Evolutionary conservation across 2,113 vertebrate species (phyloP).

Genomic region (Leucopsar rothschildi): DNA sequence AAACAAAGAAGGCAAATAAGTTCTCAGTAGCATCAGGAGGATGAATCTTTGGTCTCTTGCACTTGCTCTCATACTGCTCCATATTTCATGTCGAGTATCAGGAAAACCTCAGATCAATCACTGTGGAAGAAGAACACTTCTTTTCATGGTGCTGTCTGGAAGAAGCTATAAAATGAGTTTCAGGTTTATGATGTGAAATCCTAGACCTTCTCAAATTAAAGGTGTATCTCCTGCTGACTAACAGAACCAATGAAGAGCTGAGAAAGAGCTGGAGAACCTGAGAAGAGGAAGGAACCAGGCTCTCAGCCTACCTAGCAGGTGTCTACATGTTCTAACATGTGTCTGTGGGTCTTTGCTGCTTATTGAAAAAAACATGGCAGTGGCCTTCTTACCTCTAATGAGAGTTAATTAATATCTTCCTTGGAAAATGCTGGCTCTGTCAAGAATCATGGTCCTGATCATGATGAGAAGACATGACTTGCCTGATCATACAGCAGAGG

Average conservation of each 20-base stretch:
- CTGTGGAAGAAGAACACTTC: neutral
- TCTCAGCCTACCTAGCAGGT: neutral
- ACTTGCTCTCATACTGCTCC: neutral
- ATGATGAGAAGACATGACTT: neutral
- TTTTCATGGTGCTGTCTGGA: neutral
- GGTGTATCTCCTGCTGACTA: neutral
- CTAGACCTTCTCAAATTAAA: neutral
- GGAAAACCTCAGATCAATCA: neutral
- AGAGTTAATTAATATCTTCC: neutral
- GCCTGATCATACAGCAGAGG: neutral
- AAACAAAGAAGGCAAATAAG: neutral
- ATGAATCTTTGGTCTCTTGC: neutral
- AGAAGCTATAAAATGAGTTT: neutral
- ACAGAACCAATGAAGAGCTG: neutral
- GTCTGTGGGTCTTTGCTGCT: neutral
- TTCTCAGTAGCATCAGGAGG: neutral
- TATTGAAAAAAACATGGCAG: neutral
- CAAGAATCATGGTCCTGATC: neutral
- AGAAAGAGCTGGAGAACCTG: neutral
- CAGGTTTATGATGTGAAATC: neutral
- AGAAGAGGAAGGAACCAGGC: neutral
- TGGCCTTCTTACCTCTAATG: neutral
- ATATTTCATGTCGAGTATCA: neutral
- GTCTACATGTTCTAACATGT: neutral
- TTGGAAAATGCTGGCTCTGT: neutral